Evolutionary conservation across 2,888 invertebrate species (phyloP).

Genomic region (Drosophila austrosaltans): DNA sequence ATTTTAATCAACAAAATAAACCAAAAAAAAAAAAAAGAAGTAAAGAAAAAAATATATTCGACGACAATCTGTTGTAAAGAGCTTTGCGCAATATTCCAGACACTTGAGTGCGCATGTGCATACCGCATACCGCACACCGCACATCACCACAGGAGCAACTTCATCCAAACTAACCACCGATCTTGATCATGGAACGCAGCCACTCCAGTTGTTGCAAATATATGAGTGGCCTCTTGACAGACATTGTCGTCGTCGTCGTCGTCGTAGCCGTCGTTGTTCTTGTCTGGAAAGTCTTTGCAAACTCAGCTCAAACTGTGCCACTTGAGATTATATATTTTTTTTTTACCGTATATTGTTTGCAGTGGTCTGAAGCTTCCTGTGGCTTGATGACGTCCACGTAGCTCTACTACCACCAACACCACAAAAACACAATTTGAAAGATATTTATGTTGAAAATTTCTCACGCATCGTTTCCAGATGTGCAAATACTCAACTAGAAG

Average conservation of each 20-base stretch:
- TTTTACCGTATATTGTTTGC: constrained; percentile 51
- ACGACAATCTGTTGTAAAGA: constrained; percentile 64
- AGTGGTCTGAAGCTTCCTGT: constrained; percentile 68
- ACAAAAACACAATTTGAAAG: constrained; percentile 45
- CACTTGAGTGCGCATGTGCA: constrained; percentile 71
- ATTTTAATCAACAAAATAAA: constrained; percentile 56
- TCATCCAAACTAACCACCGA: constrained; percentile 40
- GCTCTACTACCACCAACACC: constrained; percentile 22
- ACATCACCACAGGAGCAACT: constrained; percentile 61
- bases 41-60: constrained; percentile 17
- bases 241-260: constrained; percentile 55
- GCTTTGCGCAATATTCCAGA: constrained; percentile 52
- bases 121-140: constrained; percentile 71
- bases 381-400: constrained; percentile 70
- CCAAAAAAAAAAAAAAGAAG: constrained; percentile 19
- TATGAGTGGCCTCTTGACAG: constrained; percentile 79
- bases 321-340: constrained; percentile 51
- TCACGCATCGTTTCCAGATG: constrained; percentile 73
- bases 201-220: constrained; percentile 76
- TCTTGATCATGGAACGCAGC: constrained; percentile 21
- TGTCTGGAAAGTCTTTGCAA: constrained; percentile 1
- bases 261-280: constrained; percentile 33
- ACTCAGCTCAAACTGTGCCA: constrained; percentile 66
- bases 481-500: constrained; percentile 14
- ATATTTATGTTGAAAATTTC: constrained; percentile 67